Conservation (phyloP, 2,888 invertebrate species). For the Baronia brevicornis region DNA sequence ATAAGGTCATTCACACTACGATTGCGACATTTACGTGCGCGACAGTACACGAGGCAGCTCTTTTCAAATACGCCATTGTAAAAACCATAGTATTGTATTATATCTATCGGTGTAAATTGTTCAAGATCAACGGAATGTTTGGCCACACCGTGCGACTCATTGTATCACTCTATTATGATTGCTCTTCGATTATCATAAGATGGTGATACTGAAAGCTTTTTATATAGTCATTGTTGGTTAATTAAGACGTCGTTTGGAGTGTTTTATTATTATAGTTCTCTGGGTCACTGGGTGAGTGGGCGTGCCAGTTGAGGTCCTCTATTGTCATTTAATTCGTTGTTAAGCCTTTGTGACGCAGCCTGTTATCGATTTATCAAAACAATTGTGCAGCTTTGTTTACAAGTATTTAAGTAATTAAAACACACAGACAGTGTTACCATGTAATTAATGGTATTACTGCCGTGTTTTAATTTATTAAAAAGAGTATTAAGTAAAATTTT, state of each 20-base stretch:
- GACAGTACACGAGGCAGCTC: slow-evolving; percentile 44
- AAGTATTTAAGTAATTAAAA: no score
- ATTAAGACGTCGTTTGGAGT: slow-evolving; percentile 48
- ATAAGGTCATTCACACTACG: slow-evolving; percentile 48
- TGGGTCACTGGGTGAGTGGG: slow-evolving; percentile 53
- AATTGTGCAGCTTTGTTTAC: slow-evolving; percentile 15
- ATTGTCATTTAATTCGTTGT: slow-evolving; percentile 25
- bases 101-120: slow-evolving; percentile 43
- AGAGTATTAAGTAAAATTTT: no score
- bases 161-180: slow-evolving; percentile 48
- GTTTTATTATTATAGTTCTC: slow-evolving; percentile 49
- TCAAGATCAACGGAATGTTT: slow-evolving; percentile 49
- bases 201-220: slow-evolving; percentile 44
- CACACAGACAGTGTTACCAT: no score
- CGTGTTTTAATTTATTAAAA: no score
- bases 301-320: slow-evolving; percentile 36
- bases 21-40: slow-evolving; percentile 41
- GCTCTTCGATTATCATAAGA: slow-evolving; percentile 46
- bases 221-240: slow-evolving; percentile 52
- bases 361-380: slow-evolving; percentile 12
- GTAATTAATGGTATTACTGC: no score
- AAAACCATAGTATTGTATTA: slow-evolving; percentile 47
- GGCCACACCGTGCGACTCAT: slow-evolving; percentile 31
- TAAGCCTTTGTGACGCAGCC: slow-evolving; percentile 16
- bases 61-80: slow-evolving; percentile 50